Evolutionary conservation across 1,140 invertebrate species (phyloP), one percentile per base, ranked within the genome.

Genomic region (Camponotus vicinus): DNA sequence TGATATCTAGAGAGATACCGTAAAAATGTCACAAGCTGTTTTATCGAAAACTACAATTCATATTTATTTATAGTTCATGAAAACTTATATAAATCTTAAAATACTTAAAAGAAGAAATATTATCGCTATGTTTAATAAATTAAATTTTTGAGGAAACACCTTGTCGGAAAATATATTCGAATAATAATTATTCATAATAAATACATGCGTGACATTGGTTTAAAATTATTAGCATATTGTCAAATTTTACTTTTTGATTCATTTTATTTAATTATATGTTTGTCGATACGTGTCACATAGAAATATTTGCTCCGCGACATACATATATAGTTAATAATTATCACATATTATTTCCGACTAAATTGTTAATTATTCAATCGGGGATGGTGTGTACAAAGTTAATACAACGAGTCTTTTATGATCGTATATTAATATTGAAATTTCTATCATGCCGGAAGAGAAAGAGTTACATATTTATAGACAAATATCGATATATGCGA

Each of bases 311-410:
- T 15, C 52, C 21, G 37, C 7, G 34, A 45, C 27, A 45, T 18
- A 18, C 15, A 15, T 69, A 13, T 21, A 42, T 11, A 80, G 49
- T 67, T 79, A 13, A 5, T 80, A 66, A 80, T 80, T 70, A 80
- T 70, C 52, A 21, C 21, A 42, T 70, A 80, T 59, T 59, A 70
- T 59, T 80, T 42, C 34, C 6, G 7, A 59, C 42, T 80, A 55
- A 70, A 57, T 66, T 70, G 34, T 80, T 80, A 80, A 80, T 80
- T 80, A 80, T 70, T 70, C 21, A 42, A 21, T n/a, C 49, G 37
- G 6, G 18, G n/a, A 61, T 21, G 13, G n/a, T 21, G 21, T 13
- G 8, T 70, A 59, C 27, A 70, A 80, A 57, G 64, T 80, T 70
- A 70, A 80, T 57, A 57, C 37, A 42, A 80, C 49, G 21, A 27